Percentiles rank a stretch among this genome's conserved stretches.
Conservation (phyloP, 1,140 invertebrate species). For the Drosophila nigrodunni region DNA sequence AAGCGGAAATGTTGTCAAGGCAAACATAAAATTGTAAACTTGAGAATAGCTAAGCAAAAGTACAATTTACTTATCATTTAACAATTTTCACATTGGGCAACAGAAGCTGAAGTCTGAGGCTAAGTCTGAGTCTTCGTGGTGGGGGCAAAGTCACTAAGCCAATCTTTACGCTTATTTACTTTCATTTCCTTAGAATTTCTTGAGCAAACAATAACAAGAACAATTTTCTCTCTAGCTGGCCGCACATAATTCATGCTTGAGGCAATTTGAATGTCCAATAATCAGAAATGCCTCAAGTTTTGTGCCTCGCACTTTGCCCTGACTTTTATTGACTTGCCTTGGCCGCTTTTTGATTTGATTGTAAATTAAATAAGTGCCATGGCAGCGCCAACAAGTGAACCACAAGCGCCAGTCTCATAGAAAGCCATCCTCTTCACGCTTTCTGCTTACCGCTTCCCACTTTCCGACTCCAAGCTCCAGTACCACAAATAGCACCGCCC, state of each 20-base stretch:
- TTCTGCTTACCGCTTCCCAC: too few species aligned
- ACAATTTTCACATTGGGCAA: slow-evolving; percentile 57
- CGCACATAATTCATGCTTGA: slow-evolving; percentile 80
- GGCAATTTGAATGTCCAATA: slow-evolving; percentile 78
- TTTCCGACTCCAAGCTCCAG: too few species aligned
- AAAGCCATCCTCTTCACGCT: slow-evolving; percentile 34
- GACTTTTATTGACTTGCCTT: slow-evolving; percentile 75
- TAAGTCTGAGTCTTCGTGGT: not conserved
- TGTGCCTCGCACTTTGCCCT: slow-evolving; percentile 42
- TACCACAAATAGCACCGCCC: too few species aligned
- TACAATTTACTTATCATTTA: slow-evolving; percentile 74
- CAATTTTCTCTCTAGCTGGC: slow-evolving; percentile 38
- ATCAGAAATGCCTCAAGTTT: slow-evolving; percentile 76
- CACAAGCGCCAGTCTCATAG: slow-evolving; percentile 34
- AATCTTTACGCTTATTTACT: slow-evolving; percentile 80
- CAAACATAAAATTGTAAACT: slow-evolving; percentile 17
- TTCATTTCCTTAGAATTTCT: slow-evolving; percentile 69
- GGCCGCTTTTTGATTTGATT: slow-evolving; percentile 68
- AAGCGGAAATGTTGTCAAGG: slow-evolving; percentile 1
- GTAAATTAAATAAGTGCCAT: slow-evolving; percentile 72
- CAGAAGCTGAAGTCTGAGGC: not conserved
- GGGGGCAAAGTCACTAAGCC: slow-evolving; percentile 61
- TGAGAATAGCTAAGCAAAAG: slow-evolving; percentile 53
- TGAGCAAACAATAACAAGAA: slow-evolving; percentile 56
- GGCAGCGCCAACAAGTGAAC: slow-evolving; percentile 38